A percentile compares a stretch with the other conserved stretches of the same genome.
Evolutionary conservation across 2,888 invertebrate species (phyloP).

Genomic region (Hetaerina titia): DNA sequence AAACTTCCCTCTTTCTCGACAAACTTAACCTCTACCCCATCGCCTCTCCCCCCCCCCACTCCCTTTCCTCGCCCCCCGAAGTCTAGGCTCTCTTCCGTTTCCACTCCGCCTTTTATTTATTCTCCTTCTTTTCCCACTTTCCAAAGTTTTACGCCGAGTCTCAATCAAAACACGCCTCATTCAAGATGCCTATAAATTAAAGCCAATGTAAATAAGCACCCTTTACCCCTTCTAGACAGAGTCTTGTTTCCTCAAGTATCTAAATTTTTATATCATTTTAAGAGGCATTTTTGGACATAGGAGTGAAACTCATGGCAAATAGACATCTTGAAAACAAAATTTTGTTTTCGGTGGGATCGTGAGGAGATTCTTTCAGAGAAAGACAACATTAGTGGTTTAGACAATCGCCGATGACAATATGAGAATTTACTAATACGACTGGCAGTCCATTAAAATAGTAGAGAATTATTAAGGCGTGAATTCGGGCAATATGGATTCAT

Average conservation of each 20-base stretch:
- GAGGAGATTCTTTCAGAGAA: too few relatives aligned
- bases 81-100: neutral
- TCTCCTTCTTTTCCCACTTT: neutral
- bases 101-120: neutral
- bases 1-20: neutral
- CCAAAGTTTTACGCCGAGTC: neutral
- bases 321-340: too few relatives aligned
- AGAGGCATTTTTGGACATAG: neutral
- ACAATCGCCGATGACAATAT: too few relatives aligned
- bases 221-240: neutral
- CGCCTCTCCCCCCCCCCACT: neutral
- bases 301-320: neutral
- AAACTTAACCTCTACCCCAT: neutral
- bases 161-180: constrained; percentile 13
- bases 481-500: too few relatives aligned
- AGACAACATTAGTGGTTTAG: too few relatives aligned
- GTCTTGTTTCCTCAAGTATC: neutral
- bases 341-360: too few relatives aligned
- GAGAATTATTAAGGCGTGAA: too few relatives aligned
- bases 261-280: neutral
- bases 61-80: too few relatives aligned
- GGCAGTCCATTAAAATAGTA: too few relatives aligned
- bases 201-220: neutral
- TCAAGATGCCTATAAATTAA: constrained; percentile 2
- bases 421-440: too few relatives aligned